Conservation (phyloP, 1,140 invertebrate species). For the Lepidotrigona ventralis region DNA sequence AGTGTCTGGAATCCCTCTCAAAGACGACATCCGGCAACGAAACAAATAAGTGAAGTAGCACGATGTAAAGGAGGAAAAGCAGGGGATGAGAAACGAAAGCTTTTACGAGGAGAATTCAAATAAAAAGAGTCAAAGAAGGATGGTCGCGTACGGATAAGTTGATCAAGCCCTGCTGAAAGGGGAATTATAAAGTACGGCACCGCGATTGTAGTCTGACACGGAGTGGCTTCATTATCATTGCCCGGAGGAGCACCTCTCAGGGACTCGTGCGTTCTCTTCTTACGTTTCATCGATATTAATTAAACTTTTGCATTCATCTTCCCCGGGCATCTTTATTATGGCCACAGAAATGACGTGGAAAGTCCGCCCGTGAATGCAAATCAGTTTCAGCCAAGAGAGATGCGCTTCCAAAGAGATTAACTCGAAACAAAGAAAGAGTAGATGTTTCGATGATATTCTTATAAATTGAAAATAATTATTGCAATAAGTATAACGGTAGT, state of each 20-base stretch:
- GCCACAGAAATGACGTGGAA: conserved; percentile 1
- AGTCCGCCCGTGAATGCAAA: neutral
- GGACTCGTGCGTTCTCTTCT: conserved; percentile 3
- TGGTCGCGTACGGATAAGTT: neutral
- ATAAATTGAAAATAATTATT: neutral
- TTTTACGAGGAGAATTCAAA: neutral
- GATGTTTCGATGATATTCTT: neutral
- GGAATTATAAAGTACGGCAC: conserved; percentile 28
- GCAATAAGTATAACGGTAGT: neutral
- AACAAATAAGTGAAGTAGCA: neutral
- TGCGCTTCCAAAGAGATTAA: neutral
- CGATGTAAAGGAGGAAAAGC: neutral
- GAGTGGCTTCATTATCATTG: conserved; percentile 43
- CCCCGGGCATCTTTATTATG: conserved; percentile 4
- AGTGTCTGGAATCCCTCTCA: too few relatives aligned
- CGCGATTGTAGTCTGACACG: conserved; percentile 35
- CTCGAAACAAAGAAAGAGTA: neutral
- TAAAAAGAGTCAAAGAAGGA: neutral
- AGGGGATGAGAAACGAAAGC: conserved; percentile 13
- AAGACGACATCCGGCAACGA: too few relatives aligned
- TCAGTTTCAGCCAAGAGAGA: neutral
- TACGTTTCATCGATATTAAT: conserved; percentile 48
- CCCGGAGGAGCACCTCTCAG: neutral
- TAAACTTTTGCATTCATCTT: conserved; percentile 32
- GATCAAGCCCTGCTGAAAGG: conserved; percentile 30